Percentiles rank a stretch among this genome's conserved stretches.
Conservation (phyloP, 1,140 invertebrate genomes). For the Cardiocondyla obscurior region DNA sequence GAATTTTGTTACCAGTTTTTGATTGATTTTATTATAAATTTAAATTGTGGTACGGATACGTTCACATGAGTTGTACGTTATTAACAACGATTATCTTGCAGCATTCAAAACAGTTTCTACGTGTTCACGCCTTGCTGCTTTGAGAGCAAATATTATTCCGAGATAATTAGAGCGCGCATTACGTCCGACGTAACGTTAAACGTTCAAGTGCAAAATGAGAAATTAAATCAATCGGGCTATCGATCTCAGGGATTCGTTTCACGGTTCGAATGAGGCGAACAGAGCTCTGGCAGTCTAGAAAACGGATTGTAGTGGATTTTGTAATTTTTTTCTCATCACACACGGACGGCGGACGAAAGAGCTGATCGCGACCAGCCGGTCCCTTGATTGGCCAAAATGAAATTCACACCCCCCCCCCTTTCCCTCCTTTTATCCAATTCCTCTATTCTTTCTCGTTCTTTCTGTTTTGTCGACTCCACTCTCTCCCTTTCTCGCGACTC, state of each 20-base stretch:
- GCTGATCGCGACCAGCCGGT: slow-evolving; percentile 81
- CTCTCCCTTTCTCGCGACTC: slow-evolving; percentile 2
- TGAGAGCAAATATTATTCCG: neutral
- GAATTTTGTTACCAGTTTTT: neutral
- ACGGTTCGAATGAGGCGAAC: slow-evolving; percentile 50
- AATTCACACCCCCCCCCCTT: slow-evolving; percentile 65
- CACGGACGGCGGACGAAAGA: slow-evolving; percentile 68
- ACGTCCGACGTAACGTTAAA: neutral
- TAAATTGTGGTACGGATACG: neutral
- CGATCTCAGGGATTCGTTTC: slow-evolving; percentile 22
- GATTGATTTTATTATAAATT: neutral
- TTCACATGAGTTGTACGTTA: too few species aligned
- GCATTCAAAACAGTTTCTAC: neutral
- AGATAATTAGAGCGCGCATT: slow-evolving; percentile 2
- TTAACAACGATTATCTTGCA: neutral
- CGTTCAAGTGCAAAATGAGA: neutral
- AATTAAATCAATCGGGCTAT: slow-evolving; percentile 23
- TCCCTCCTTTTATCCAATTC: slow-evolving; percentile 50
- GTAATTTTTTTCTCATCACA: slow-evolving; percentile 67
- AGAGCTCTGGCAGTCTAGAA: slow-evolving; percentile 59
- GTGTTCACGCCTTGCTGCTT: neutral
- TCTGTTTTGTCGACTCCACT: neutral
- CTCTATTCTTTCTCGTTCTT: neutral
- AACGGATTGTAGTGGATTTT: slow-evolving; percentile 77
- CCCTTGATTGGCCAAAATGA: slow-evolving; percentile 67